Base-by-base conservation (phyloP, 2,888 invertebrate genomes). In the Petrolisthes manimaculis region DNA sequence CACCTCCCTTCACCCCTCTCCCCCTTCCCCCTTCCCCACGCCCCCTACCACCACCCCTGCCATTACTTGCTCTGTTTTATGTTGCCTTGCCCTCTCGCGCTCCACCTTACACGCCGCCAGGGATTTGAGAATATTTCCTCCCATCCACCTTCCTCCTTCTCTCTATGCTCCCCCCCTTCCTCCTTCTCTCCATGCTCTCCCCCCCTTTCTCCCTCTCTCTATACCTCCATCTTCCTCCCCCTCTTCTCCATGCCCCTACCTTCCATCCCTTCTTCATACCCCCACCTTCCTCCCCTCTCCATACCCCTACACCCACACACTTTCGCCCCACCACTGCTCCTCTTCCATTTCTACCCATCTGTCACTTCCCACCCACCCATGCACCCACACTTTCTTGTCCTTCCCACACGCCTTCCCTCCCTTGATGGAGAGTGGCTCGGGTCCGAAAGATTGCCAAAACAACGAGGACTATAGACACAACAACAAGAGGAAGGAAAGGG, bases 11-110 rank as follows among this genome's bases (percentile, higher is more conserved):
- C 6, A 4, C 12, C 78, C 78, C 78, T 12, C 9, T 5, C 37
- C 78, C 37, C 37, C 24, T 6, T 51, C 12, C 21, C 51, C 37
- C 0, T 18, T 18, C 4, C 37, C 6, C 78, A 5, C 78, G 6
- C 78, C 51, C n/a, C 8, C 81, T 21, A 3, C 56, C 81, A 24
- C 55, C 4, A 24, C 75, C 74, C 14, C 83, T 74, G 51, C 83
- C 24, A 54, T 71, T 74, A n/a, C 83, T 54, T 18, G 37, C 18
- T 61, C 21, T 81, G 53, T 56, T 77, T 77, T 77, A 77, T 77
- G 24, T 51, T 6, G 12, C 54, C 71, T 83, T 24, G 9, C 74
- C 54, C 67, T 74, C 53, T 83, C 5, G n/a, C 69, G 18, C 53
- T 14, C 51, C 67, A 54, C 54, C 55, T 4, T 74, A 56, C 61